phyloP scores from a whole-genome alignment of 1,140 invertebrate genomes.

The Ooceraea biroi region DNA sequence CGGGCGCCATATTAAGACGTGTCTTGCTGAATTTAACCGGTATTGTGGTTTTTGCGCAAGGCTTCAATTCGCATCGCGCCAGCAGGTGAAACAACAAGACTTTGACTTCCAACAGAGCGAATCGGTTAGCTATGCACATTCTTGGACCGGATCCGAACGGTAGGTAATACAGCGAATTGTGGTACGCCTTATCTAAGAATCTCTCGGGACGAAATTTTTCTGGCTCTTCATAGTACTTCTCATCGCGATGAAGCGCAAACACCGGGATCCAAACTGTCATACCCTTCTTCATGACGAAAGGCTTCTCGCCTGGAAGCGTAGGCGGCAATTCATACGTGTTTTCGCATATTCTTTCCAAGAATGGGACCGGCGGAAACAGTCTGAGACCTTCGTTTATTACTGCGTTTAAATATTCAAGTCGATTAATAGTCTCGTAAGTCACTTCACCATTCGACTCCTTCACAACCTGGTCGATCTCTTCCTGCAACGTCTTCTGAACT shows the following conservation, averaged over 20 bases:
- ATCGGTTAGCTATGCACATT: slow-evolving; percentile 66
- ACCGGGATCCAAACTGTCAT: slow-evolving; percentile 29
- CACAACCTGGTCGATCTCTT: slow-evolving; percentile 86
- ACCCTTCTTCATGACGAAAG: slow-evolving; percentile 39
- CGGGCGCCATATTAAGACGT: background rate
- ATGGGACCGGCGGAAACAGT: slow-evolving; percentile 86
- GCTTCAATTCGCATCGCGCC: slow-evolving; percentile 34
- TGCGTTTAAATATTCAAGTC: slow-evolving; percentile 85
- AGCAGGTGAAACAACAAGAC: slow-evolving; percentile 56
- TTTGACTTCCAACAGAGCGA: slow-evolving; percentile 49
- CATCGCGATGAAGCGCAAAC: slow-evolving; percentile 21
- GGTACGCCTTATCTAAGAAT: slow-evolving; percentile 32
- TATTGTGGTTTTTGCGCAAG: background rate
- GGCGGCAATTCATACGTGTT: slow-evolving; percentile 81
- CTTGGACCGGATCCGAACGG: slow-evolving; percentile 61
- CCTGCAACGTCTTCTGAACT: slow-evolving; percentile 87
- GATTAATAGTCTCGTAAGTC: slow-evolving; percentile 82
- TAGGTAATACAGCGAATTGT: slow-evolving; percentile 9
- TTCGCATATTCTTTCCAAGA: slow-evolving; percentile 84
- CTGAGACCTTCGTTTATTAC: slow-evolving; percentile 87
- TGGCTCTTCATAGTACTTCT: slow-evolving; percentile 50
- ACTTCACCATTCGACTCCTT: slow-evolving; percentile 80
- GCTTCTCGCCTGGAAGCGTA: slow-evolving; percentile 8
- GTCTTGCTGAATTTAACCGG: slow-evolving; percentile 25
- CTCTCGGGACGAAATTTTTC: slow-evolving; percentile 44